Conservation (phyloP, 1,140 invertebrate genomes). For the Penaeus vannamei region DNA sequence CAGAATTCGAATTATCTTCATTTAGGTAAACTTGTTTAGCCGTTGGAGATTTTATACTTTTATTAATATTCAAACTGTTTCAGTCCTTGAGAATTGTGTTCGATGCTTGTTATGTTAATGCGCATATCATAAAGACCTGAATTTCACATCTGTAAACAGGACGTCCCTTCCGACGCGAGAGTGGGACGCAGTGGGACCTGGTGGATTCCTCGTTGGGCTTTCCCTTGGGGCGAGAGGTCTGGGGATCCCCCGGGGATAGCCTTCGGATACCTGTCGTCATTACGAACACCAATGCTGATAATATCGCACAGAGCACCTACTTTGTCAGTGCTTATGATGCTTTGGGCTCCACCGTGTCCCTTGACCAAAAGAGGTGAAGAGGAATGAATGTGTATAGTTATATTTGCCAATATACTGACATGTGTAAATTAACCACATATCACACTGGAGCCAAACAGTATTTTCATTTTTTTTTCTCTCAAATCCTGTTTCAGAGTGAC, state of each 20-base stretch:
- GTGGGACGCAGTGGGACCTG: slow-evolving; percentile 22
- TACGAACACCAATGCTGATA: slow-evolving; percentile 25
- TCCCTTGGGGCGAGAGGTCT: slow-evolving; percentile 52
- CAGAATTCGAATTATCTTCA: too few species aligned
- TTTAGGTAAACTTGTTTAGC: too few species aligned
- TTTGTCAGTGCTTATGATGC: slow-evolving; percentile 50
- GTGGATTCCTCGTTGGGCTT: slow-evolving; percentile 31
- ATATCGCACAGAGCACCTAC: slow-evolving; percentile 23
- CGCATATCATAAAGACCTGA: too few species aligned
- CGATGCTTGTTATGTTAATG: too few species aligned
- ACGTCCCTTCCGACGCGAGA: slow-evolving; percentile 41
- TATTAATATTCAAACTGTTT: too few species aligned
- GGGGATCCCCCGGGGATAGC: slow-evolving; percentile 41
- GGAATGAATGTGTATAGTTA: background rate
- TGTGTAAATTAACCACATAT: too few species aligned
- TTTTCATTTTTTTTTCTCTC: background rate
- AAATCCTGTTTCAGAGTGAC: slow-evolving; percentile 5
- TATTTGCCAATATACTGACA: too few species aligned
- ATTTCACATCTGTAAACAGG: slow-evolving; percentile 1
- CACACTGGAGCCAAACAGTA: too few species aligned
- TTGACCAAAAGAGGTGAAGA: slow-evolving; percentile 28
- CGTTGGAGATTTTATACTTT: too few species aligned
- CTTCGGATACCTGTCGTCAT: slow-evolving; percentile 39
- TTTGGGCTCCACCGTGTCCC: background rate
- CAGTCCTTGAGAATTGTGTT: too few species aligned